phyloP scores from a whole-genome alignment of 1,140 invertebrate genomes.

The Drosophila biarmipes region DNA sequence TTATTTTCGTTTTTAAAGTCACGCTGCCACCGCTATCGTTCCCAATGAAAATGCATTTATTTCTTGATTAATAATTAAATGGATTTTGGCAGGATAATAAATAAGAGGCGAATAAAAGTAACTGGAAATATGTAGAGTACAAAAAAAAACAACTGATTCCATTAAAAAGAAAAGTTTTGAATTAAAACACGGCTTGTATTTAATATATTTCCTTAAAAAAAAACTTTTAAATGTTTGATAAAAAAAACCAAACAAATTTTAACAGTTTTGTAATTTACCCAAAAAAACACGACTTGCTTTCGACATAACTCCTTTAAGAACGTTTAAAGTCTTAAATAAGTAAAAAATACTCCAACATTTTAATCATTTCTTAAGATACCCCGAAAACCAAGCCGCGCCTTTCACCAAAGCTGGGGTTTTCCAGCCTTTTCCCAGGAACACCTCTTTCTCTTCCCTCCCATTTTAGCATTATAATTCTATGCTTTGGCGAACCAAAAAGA shows the following conservation, averaged over 20 bases:
- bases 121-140: no score
- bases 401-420: background rate
- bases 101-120: no score
- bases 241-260: no score
- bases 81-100: background rate
- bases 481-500: conserved; percentile 22
- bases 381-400: background rate
- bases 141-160: no score
- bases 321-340: no score
- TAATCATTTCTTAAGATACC: background rate
- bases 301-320: no score
- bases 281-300: no score
- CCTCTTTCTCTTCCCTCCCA: conserved; percentile 25
- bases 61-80: background rate
- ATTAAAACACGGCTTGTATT: no score
- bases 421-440: conserved; percentile 2
- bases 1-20: background rate
- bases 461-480: conserved; percentile 41
- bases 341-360: background rate
- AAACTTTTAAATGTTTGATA: no score
- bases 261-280: no score
- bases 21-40: background rate
- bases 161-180: background rate
- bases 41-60: background rate
- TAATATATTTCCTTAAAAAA: no score